Percentiles rank a stretch among this genome's conserved stretches.
Evolutionary conservation across 92 coral and sea anemone genomes (phyloP).

Genomic region (Zoanthus sansibaricus): DNA sequence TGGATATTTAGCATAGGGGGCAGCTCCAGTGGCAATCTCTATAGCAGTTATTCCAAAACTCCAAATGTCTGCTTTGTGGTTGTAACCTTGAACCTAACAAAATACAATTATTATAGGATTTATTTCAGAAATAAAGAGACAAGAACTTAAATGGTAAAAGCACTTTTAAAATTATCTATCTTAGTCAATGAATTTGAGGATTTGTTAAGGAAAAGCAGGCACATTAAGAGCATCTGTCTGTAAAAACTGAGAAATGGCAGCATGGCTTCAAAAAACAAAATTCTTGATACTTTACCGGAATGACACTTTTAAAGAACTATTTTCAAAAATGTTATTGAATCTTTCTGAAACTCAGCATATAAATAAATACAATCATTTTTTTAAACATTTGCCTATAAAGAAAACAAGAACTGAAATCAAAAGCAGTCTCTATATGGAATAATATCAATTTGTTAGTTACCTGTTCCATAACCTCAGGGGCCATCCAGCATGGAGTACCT

Average conservation of each 20-base stretch:
- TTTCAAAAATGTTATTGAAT: too few relatives aligned
- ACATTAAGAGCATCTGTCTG: neutral
- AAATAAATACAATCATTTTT: too few relatives aligned
- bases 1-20: slow-evolving; percentile 96
- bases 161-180: too few relatives aligned
- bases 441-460: slow-evolving; percentile 10
- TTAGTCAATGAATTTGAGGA: neutral
- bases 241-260: too few relatives aligned
- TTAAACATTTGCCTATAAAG: too few relatives aligned
- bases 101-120: too few relatives aligned
- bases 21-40: slow-evolving; percentile 97
- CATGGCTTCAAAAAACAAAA: too few relatives aligned
- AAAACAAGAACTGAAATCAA: too few relatives aligned
- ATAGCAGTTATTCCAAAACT: slow-evolving; percentile 99
- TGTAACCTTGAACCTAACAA: slow-evolving; percentile 88
- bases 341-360: too few relatives aligned
- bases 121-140: neutral
- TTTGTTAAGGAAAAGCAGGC: neutral
- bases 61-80: slow-evolving; percentile 99
- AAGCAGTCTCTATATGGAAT: neutral
- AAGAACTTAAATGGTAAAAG: neutral
- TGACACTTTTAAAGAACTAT: too few relatives aligned
- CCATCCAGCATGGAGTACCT: slow-evolving; percentile 99
- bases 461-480: slow-evolving; percentile 99
- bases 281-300: too few relatives aligned